phyloP scores from a whole-genome alignment of 2,113 vertebrate species.

The Sclerurus mexicanus region DNA sequence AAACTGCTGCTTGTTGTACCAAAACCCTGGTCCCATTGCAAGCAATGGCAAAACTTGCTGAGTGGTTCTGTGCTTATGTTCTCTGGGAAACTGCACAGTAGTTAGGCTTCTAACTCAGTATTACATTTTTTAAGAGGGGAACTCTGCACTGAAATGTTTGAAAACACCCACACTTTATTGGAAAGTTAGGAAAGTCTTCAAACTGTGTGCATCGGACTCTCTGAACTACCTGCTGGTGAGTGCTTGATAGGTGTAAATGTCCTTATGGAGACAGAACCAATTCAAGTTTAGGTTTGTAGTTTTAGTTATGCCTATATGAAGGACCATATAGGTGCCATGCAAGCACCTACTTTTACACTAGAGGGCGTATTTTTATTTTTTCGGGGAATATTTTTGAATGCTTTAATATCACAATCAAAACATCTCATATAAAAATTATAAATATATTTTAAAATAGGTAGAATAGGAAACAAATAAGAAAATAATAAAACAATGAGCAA shows the following conservation, averaged over 20 bases:
- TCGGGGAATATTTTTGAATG: not conserved
- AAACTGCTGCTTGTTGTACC: not conserved
- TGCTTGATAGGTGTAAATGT: rapidly evolving
- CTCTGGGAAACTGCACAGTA: not conserved
- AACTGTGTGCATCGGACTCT: not conserved
- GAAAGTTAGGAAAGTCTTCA: not conserved
- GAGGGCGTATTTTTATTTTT: not conserved
- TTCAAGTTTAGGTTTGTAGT: not conserved
- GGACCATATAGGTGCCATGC: not conserved
- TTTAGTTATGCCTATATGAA: not conserved
- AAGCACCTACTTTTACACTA: not conserved
- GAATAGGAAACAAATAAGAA: not conserved
- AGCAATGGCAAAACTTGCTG: not conserved
- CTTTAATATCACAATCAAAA: not conserved
- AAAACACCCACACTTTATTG: not conserved
- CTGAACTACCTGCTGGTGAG: not conserved
- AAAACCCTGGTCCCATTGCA: not conserved
- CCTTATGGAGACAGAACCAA: not conserved
- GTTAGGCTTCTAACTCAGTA: not conserved
- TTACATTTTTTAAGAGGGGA: not conserved
- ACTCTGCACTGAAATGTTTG: not conserved
- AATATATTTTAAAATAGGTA: not conserved
- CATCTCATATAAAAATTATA: not conserved
- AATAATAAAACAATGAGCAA: not conserved
- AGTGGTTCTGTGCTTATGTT: not conserved